phyloP scores from a whole-genome alignment of 2,888 invertebrate species.

The Ennomos fuscantarius region DNA sequence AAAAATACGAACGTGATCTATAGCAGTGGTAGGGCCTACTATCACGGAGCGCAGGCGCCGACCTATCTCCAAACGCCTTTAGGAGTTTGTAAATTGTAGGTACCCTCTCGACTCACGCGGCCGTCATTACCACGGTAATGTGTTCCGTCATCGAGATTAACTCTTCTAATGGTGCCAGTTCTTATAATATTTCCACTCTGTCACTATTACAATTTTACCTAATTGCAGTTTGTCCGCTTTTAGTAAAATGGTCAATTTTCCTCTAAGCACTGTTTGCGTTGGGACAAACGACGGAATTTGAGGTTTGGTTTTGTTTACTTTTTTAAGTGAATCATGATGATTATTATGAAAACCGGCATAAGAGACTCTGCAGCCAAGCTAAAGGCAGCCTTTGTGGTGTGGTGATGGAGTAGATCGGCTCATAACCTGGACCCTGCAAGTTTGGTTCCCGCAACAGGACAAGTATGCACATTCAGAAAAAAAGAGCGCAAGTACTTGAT shows the following conservation, averaged over 20 bases:
- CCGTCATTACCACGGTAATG: constrained; percentile 78
- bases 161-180: constrained; percentile 74
- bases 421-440: too few species aligned
- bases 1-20: constrained; percentile 19
- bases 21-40: constrained; percentile 27
- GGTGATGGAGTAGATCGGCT: too few species aligned
- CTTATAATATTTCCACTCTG: constrained; percentile 70
- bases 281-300: constrained; percentile 56
- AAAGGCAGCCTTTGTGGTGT: too few species aligned
- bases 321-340: constrained; percentile 34
- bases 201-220: constrained; percentile 71
- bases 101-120: constrained; percentile 73
- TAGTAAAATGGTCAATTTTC: constrained; percentile 82
- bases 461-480: too few species aligned
- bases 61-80: constrained; percentile 64
- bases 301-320: constrained; percentile 43
- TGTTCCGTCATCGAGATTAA: constrained; percentile 85
- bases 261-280: constrained; percentile 68
- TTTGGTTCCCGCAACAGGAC: too few species aligned
- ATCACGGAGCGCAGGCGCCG: constrained; percentile 9
- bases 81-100: constrained; percentile 75
- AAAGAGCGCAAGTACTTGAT: too few species aligned
- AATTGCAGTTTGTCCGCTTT: constrained; percentile 81
- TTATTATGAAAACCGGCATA: constrained; percentile 30
- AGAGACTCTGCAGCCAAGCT: too few species aligned